Conservation (phyloP, 2,797 vertebrate genomes). For the Myripristis jacobus region DNA sequence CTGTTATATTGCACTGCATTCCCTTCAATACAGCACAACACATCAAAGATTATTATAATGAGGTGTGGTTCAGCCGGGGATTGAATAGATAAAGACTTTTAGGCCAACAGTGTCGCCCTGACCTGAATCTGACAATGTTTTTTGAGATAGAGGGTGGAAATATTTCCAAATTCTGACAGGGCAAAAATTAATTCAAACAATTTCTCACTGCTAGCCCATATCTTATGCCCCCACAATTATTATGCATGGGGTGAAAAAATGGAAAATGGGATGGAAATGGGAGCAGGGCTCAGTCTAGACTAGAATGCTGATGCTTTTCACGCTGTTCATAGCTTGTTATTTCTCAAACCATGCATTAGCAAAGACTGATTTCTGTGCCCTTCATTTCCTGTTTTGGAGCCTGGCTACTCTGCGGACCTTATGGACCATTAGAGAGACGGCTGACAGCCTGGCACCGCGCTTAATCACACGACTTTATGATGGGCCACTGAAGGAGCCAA, state of each 20-base stretch:
- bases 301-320: conserved; percentile 41
- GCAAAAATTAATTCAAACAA: conserved; percentile 37
- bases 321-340: conserved; percentile 33
- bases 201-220: conserved; percentile 6
- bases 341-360: conserved; percentile 52
- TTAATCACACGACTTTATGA: conserved; percentile 32
- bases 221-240: conserved; percentile 27
- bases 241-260: conserved; percentile 43
- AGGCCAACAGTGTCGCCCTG: conserved; percentile 1
- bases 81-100: neutral
- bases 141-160: neutral
- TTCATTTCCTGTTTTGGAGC: conserved; percentile 51
- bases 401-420: conserved; percentile 23
- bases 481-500: conserved; percentile 17
- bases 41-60: neutral
- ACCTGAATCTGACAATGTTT: neutral
- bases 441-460: conserved; percentile 22
- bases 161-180: conserved; percentile 17
- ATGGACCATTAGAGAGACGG: conserved; percentile 26
- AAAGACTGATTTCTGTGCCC: conserved; percentile 34
- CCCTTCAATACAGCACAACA: conserved; percentile 7
- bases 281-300: conserved; percentile 34
- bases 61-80: neutral
- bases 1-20: conserved; percentile 15
- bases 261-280: conserved; percentile 37